phyloP scores from a whole-genome alignment of 2,113 vertebrate genomes.

The Aptenodytes patagonicus region DNA sequence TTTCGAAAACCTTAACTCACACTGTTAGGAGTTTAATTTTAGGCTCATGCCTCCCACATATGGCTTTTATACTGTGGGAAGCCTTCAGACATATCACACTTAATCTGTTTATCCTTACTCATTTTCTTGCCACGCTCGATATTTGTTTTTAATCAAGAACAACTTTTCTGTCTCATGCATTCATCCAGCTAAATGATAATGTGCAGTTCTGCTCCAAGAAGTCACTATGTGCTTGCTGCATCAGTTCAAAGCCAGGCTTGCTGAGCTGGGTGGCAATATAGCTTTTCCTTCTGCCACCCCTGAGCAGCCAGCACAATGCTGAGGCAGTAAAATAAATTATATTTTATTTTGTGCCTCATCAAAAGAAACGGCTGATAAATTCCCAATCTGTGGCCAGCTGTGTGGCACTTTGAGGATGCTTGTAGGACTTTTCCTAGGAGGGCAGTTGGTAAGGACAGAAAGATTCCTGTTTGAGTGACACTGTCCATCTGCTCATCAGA shows the following conservation, averaged over 20 bases:
- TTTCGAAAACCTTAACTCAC: conserved; percentile 28
- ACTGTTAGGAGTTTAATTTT: conserved; percentile 56
- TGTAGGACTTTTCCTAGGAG: neutral
- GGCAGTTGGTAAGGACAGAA: neutral
- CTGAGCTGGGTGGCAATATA: neutral
- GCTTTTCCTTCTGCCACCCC: neutral
- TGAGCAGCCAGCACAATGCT: neutral
- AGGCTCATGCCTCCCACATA: conserved; percentile 46
- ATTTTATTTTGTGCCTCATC: neutral
- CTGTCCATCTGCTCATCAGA: neutral
- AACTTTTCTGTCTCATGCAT: conserved; percentile 27
- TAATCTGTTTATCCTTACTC: conserved; percentile 59
- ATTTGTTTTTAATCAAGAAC: conserved; percentile 68
- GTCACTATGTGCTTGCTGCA: neutral
- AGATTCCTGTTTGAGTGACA: neutral
- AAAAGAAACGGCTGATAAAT: neutral
- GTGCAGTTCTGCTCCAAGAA: conserved; percentile 2
- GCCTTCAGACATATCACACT: conserved; percentile 57
- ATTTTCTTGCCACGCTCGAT: conserved; percentile 48
- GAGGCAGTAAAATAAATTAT: neutral
- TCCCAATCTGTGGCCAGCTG: neutral
- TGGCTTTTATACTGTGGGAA: conserved; percentile 67
- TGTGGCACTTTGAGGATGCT: neutral
- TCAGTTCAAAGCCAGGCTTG: neutral
- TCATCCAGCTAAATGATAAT: neutral